Percentiles rank a stretch among this genome's conserved stretches.
phyloP scores from a whole-genome alignment of 2,888 invertebrate genomes.

The Scrobipalpa atriplicella region DNA sequence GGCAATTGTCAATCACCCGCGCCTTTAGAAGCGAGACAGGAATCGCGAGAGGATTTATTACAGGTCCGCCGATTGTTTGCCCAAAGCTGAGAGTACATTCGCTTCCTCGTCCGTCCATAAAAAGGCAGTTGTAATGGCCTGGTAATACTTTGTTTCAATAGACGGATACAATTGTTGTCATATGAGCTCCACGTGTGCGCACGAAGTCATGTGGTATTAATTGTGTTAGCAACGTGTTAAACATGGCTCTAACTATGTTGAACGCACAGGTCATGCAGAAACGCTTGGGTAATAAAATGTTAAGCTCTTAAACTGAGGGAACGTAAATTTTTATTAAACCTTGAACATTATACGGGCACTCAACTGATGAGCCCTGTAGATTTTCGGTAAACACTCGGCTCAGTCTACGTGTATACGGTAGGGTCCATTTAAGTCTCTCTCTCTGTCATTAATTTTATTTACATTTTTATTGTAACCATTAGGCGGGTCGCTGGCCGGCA shows the following conservation, averaged over 20 bases:
- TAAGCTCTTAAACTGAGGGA: background rate
- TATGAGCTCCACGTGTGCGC: conserved; percentile 2
- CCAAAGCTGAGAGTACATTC: conserved; percentile 8
- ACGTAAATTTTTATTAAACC: conserved; percentile 21
- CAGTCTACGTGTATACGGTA: conserved; percentile 29
- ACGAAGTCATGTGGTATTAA: conserved; percentile 7
- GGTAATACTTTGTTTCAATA: background rate
- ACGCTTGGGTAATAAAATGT: conserved; percentile 25
- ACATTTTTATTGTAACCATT: conserved; percentile 69
- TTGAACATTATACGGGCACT: conserved; percentile 22
- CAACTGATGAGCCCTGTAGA: conserved; percentile 19
- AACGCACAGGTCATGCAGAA: conserved; percentile 7
- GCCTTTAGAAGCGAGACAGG: conserved; percentile 61
- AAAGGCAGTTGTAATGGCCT: background rate
- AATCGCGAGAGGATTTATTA: conserved; percentile 39
- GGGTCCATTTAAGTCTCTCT: conserved; percentile 53
- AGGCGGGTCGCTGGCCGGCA: conserved; percentile 70
- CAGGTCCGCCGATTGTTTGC: conserved; percentile 24
- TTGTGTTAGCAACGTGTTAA: background rate
- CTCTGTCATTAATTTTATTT: conserved; percentile 68
- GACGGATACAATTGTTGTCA: conserved; percentile 6
- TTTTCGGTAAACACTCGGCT: conserved; percentile 7
- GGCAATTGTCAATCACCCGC: conserved; percentile 73
- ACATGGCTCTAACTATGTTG: background rate
- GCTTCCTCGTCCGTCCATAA: conserved; percentile 15